These are phyloP conservation scores for Tokudaia tokunoshimensis DNA, from an alignment of 2,797 vertebrate genomes.

Conservation along the genomic window DNA sequence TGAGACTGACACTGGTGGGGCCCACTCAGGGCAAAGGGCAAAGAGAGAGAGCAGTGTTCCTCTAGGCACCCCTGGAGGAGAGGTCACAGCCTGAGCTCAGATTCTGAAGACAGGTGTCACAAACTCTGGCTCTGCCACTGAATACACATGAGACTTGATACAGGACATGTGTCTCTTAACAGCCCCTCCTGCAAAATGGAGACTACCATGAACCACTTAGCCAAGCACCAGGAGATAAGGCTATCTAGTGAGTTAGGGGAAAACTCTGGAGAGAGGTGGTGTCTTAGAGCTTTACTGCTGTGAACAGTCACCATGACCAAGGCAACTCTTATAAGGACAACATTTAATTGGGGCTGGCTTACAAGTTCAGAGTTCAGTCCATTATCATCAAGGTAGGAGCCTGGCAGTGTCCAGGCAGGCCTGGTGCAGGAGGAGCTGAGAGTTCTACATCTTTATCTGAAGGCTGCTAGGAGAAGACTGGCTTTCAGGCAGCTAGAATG, in stretches of 20 bases:
- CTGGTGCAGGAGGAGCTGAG: not conserved
- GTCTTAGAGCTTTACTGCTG: not conserved
- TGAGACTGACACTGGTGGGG: not conserved
- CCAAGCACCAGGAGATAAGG: not conserved
- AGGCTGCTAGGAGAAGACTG: not conserved
- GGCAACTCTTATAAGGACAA: not conserved
- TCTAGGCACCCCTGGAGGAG: not conserved
- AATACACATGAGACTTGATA: not conserved
- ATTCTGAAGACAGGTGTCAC: not conserved
- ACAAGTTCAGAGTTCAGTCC: not conserved
- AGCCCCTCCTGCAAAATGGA: not conserved
- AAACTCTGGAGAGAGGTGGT: not conserved
- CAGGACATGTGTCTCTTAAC: not conserved
- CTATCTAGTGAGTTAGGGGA: not conserved
- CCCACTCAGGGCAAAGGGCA: not conserved
- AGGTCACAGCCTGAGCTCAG: not conserved
- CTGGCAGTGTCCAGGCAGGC: not conserved
- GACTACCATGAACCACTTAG: not conserved
- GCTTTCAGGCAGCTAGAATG: too few relatives aligned
- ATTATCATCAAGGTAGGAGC: not conserved
- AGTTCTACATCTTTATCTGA: not conserved
- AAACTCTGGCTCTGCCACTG: not conserved
- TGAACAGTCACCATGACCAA: not conserved
- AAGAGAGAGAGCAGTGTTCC: not conserved
- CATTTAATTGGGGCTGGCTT: not conserved